Evolutionary conservation across 30 jellyfish, hydroid and myxozoan species (phyloP).

Genomic region (Turritopsis dohrnii): DNA sequence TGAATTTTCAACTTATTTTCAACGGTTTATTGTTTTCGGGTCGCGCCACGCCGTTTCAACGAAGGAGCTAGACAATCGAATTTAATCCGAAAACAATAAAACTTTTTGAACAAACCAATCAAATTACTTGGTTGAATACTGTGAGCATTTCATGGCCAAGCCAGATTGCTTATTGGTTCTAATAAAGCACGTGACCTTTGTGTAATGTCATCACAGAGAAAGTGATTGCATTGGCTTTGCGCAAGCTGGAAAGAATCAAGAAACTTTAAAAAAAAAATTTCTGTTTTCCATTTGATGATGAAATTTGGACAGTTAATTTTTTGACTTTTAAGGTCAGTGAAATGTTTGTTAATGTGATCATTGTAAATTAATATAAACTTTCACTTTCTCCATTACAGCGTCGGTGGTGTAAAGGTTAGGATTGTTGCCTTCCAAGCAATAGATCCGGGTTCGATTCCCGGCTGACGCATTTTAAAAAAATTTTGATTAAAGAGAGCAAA

Average conservation of each 20-base stretch:
- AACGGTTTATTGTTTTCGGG: background rate
- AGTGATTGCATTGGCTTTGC: too few species aligned
- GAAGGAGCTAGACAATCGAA: background rate
- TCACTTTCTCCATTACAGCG: too few species aligned
- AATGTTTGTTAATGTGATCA: too few species aligned
- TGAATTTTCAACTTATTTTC: background rate
- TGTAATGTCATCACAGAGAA: background rate
- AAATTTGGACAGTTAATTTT: too few species aligned
- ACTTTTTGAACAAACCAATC: background rate
- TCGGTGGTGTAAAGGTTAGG: background rate
- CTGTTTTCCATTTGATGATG: background rate
- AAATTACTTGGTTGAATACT: background rate
- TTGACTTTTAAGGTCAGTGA: background rate
- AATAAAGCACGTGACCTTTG: background rate
- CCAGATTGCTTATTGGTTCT: background rate
- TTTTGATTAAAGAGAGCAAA: too few species aligned
- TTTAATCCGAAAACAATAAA: background rate
- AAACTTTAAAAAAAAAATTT: too few species aligned
- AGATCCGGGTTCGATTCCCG: background rate
- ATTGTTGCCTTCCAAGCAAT: background rate
- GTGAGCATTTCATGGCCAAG: background rate
- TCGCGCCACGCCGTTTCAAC: conserved; percentile 10
- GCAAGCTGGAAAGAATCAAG: too few species aligned
- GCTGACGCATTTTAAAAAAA: background rate
- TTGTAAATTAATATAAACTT: too few species aligned